Percentiles rank a stretch among this genome's conserved stretches.
Conservation (phyloP, 2,888 invertebrate species). For the Drosophila mettleri region DNA sequence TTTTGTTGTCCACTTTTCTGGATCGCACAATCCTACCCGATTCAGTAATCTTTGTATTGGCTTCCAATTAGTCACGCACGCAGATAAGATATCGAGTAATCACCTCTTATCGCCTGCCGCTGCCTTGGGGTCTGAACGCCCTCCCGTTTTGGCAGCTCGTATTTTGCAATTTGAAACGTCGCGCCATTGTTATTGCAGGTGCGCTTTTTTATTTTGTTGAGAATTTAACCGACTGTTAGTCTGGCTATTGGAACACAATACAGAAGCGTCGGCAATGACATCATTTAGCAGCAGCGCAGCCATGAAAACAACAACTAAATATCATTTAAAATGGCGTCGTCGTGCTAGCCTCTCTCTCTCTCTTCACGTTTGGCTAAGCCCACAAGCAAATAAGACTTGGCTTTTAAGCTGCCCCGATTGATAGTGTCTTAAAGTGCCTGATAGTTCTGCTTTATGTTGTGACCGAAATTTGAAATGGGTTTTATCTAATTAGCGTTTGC, state of each 20-base stretch:
- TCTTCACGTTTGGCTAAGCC: constrained; percentile 10
- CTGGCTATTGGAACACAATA: constrained; percentile 64
- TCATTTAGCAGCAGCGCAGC: constrained; percentile 63
- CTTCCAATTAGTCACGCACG: constrained; percentile 72
- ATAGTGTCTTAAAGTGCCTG: constrained; percentile 14
- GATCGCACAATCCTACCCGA: background rate
- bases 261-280: constrained; percentile 69
- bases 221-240: constrained; percentile 61
- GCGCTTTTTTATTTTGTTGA: constrained; percentile 21
- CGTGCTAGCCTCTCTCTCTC: constrained; percentile 7
- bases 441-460: constrained; percentile 16
- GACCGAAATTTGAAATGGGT: constrained; percentile 34
- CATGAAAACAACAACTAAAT: constrained; percentile 53
- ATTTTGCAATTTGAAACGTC: constrained; percentile 66
- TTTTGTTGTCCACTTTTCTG: constrained; percentile 25
- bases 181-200: constrained; percentile 25
- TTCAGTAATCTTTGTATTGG: constrained; percentile 45
- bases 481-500: constrained; percentile 35
- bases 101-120: constrained; percentile 63
- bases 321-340: constrained; percentile 64
- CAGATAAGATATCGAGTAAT: constrained; percentile 73
- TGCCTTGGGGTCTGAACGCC: constrained; percentile 55
- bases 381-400: constrained; percentile 22
- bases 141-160: constrained; percentile 32
- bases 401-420: constrained; percentile 40